Percentiles rank a stretch among this genome's conserved stretches.
phyloP scores from a whole-genome alignment of 53 echinoderm and acorn worm genomes.

The Arbacia lixula region DNA sequence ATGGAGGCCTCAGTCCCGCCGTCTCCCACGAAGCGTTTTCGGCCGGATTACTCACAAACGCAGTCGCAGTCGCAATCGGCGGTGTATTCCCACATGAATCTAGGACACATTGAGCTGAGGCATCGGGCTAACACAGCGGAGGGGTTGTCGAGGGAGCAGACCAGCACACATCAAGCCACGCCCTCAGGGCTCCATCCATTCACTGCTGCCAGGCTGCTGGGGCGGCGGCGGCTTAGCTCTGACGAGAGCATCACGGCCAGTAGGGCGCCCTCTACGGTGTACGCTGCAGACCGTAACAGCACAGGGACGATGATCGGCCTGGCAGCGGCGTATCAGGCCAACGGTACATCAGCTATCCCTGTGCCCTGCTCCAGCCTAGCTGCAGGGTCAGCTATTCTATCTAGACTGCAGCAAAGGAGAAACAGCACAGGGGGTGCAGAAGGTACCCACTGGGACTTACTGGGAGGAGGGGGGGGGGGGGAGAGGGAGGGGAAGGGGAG shows the following conservation, averaged over 20 bases:
- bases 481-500: too few species aligned
- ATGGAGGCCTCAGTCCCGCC: neutral
- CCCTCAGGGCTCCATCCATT: slow-evolving; percentile 11
- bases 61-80: neutral
- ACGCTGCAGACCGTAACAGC: neutral
- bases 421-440: slow-evolving; percentile 48
- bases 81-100: neutral
- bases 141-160: neutral
- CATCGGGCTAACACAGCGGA: slow-evolving; percentile 11
- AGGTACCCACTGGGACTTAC: too few species aligned
- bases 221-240: slow-evolving; percentile 9
- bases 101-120: slow-evolving; percentile 29
- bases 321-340: neutral
- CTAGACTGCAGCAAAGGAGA: slow-evolving; percentile 28
- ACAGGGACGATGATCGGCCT: neutral
- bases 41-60: neutral
- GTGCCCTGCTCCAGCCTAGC: slow-evolving; percentile 25
- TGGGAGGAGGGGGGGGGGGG: too few species aligned
- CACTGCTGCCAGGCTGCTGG: neutral
- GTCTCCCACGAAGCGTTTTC: slow-evolving; percentile 33
- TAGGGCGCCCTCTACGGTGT: neutral
- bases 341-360: neutral
- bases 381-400: slow-evolving; percentile 15
- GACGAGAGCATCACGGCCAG: neutral
- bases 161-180: neutral